Conservation (phyloP, 2,888 invertebrate species). For the Macropis europaea region DNA sequence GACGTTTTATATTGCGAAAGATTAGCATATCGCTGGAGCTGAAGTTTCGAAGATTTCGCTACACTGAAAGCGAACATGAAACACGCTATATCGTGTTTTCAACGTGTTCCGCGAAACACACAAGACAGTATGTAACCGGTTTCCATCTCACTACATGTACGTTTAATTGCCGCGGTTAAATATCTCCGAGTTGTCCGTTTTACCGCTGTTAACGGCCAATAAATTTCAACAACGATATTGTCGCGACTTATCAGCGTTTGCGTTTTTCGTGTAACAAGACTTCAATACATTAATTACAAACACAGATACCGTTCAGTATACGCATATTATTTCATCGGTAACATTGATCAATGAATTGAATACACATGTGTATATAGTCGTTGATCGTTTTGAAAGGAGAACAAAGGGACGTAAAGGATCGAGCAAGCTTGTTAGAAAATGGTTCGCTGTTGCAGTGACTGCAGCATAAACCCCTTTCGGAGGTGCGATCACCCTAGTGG, state of each 20-base stretch:
- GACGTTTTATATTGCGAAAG: constrained; percentile 13
- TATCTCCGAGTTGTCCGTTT: background rate
- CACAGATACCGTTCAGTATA: too few relatives aligned
- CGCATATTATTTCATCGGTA: background rate
- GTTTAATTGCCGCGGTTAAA: constrained; percentile 30
- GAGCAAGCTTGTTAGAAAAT: constrained; percentile 33
- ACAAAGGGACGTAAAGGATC: background rate
- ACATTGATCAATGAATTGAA: background rate
- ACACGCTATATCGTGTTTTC: constrained; percentile 32
- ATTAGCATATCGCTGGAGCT: constrained; percentile 38
- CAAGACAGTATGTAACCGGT: constrained; percentile 37
- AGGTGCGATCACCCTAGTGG: constrained; percentile 59
- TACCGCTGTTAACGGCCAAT: constrained; percentile 4
- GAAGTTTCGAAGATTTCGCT: constrained; percentile 27
- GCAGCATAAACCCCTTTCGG: constrained; percentile 45
- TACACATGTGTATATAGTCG: too few relatives aligned
- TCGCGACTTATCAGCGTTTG: too few relatives aligned
- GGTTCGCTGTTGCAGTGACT: constrained; percentile 22
- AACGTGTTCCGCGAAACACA: constrained; percentile 26
- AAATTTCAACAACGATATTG: background rate
- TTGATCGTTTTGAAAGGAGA: background rate
- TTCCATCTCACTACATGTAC: constrained; percentile 9
- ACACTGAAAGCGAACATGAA: constrained; percentile 23
- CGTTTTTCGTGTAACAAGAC: too few relatives aligned
- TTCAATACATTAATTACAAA: background rate